Evolutionary conservation across 1,140 invertebrate genomes (phyloP), one percentile per base, ranked within the genome.

Genomic region (Parapsyche elsis): DNA sequence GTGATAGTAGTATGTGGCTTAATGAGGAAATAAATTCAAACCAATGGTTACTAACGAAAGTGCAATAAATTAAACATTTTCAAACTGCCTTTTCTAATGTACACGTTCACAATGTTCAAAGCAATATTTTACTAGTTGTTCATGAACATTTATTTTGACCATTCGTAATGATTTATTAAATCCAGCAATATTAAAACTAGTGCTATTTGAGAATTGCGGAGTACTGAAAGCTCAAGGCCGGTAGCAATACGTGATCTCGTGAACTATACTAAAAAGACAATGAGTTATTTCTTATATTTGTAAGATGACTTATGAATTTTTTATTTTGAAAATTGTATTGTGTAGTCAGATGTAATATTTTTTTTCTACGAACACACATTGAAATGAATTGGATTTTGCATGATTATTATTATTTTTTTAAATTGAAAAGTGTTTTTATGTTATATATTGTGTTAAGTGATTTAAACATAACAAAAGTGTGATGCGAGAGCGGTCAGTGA

Each of bases 371-470:
- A 75, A 75, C 16, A 30, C 45, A 21, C 14, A 53, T n/a, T 75
- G 46, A 75, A 75, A 26, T 14, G 23, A 75, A 75, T 57, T 53
- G 71, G 73, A 71, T 71, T 71, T 71, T 71, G 30, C 23, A 57
- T 75, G n/a, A 53, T 57, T 53, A 49, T 46, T 71, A 44, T 30
- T 71, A 71, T 71, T 30, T 67, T 71, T 71, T 71, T 73, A 5
- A 16, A 46, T 23, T n/a, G 9, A 57, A 10, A 77, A 64, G 75
- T 77, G 75, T 30, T 77, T 77, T 77, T 64, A 57, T 77, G 21
- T 76, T 76, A 57, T 75, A 76, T 76, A 73, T 80, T 80, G 81
- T 83, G 81, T 79, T 80, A 44, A 74, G 70, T 80, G 80, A 80
- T 45, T 79, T 71, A 81, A 81, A 70, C 23, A 12, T 24, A 67